Evolutionary conservation across 2,113 vertebrate genomes (phyloP), one percentile per base, ranked within the genome.

Genomic region (Osmerus eperlanus): DNA sequence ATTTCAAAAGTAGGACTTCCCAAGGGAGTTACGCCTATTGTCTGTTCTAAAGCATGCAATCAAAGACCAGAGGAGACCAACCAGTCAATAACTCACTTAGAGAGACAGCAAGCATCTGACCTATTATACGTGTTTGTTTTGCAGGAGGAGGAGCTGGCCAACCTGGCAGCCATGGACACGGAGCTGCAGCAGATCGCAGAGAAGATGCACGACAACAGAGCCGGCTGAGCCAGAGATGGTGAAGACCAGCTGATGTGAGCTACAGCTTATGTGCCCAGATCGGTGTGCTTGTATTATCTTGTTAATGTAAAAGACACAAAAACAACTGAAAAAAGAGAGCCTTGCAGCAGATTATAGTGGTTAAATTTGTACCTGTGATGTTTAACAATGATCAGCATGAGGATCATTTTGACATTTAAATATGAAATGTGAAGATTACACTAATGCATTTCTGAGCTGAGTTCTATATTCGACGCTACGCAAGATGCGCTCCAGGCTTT

Each of bases 171-270:
- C 0, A 96, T 96, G 94, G 96, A 99, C 74, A 77, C 92, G 87
- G 95, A 96, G 80, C 82, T 97, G 79, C 95, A 97, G 92, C 94
- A 94, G 78, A 95, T 96, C 61, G 93, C 93, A 1, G 87, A 94
- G 82, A 95, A 94, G 68, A 86, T 96, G 74, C 93, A 93, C 70
- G 90, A 88, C 52, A 93, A 90, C 36, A 84, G 79, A 68, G 91
- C 72, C 88, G 82, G 93, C 58, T 79, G 63, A 84, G 0, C 51
- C 8, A 18, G n/a, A 71, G 47, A 7, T 82, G 80, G 76, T 83
- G 76, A 85, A 80, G 76, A 80, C 76, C 58, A 28, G 74, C 28
- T 71, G 54, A 70, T 29, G 21, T 63, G 67, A 54, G 9, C 51
- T 67, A 63, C 62, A 47, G 28, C 56, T 77, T 25, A 47, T 53